Base-by-base conservation (phyloP, 2,888 invertebrate genomes). In the Dicycla oo region DNA sequence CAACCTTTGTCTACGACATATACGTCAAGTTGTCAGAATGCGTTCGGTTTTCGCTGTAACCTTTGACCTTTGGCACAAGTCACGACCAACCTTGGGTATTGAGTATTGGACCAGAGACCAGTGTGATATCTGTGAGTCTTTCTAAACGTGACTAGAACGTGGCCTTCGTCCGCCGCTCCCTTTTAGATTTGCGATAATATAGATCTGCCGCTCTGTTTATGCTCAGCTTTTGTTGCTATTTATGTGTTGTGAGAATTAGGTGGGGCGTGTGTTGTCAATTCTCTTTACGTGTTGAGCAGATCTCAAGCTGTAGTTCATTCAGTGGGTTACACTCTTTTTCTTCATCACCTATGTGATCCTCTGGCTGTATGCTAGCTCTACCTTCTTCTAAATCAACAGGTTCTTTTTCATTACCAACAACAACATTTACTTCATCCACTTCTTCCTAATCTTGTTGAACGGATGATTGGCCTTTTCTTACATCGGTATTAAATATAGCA, bases 121-220 rank as follows among this genome's bases (percentile, higher is more conserved):
- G 72, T 80, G 72, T 80, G 77, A 78, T 82, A 81, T 77, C 73
- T 76, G 63, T 51, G 66, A 82, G 90, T 94, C 94, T 94, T 91
- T 93, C 93, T 92, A 94, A 92, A 93, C 95, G 95, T 95, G 95
- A 94, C 94, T 91, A 84, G 91, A 84, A 72, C 83, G 76, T 89
- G 93, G 93, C 94, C 94, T 94, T 94, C 94, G 92, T 84, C 85
- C 87, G 91, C 93, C 94, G 93, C 92, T 93, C 94, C 94, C 94
- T 91, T 92, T 88, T 89, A 89, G 88, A 89, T 90, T 88, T 86
- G 88, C 90, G 94, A 93, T 93, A 92, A 93, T 93, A 92, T 83
- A 83, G 88, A 93, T 94, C 93, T 89, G 83, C 69, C 82, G 86
- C 85, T 87, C 81, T 88, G 80, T 87, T 89, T 88, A 83, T 87